Base-by-base conservation (phyloP, 2,797 vertebrate genomes). In the Esox masquinongy region DNA sequence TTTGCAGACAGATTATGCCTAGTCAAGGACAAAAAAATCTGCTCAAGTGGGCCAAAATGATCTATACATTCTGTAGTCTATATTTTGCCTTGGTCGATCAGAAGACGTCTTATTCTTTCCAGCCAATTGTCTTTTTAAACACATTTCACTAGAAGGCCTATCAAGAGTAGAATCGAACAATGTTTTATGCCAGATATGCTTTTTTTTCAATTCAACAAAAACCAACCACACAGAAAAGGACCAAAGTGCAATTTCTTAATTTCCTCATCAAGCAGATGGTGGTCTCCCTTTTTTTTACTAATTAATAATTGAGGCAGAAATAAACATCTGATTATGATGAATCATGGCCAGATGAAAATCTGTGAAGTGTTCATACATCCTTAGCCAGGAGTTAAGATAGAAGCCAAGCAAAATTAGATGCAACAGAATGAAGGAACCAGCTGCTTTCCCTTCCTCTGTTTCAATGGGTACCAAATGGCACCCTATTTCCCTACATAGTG, bases 251-350 rank as follows among this genome's bases (percentile, higher is more conserved):
- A 29, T 9, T 72, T 47, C 17, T 73, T 50, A 47, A 63, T 68
- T 56, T 68, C 34, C 73, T 47, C 68, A 70, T 72, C 61, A 67
- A 61, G 15, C 73, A 74, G 61, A 75, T 67, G 49, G 61, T 31
- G 51, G 61, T 74, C 69, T 22, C 43, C 29, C 43, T 47, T 24
- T 63, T n/a, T 34, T 70, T 24, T 64, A 4, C 22, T 15, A 63
- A 49, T 72, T 53, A 68, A 73, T 39, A 69, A 61, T 43, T 31
- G 15, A 59, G 36, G 61, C 24, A 39, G 43, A 78, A 69, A 56
- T 53, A 74, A 56, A 56, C 69, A 53, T 36, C 51, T 68, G 49
- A n/a, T 29, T 74, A 26, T 43, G n/a, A 59, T 43, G 19, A 68
- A 77, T 73, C 73, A 24, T 68, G 24, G 43, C 29, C 53, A 24